phyloP scores from a whole-genome alignment of 2,113 vertebrate species.

The Myxocyprinus asiaticus region DNA sequence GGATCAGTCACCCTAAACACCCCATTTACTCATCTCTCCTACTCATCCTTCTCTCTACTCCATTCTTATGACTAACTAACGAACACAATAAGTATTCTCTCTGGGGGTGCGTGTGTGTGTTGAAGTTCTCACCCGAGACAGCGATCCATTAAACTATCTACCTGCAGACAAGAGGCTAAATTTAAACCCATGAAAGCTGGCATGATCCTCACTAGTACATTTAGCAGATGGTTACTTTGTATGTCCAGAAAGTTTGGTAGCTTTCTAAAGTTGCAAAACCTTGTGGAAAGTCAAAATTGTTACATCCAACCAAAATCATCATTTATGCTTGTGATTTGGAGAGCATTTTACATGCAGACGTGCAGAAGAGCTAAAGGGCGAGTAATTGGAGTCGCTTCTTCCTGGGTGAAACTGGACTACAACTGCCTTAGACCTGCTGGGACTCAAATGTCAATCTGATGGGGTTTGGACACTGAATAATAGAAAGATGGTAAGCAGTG shows the following conservation, averaged over 20 bases:
- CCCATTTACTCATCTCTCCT: background rate
- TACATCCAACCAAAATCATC: background rate
- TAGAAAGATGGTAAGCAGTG: background rate
- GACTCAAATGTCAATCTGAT: slow-evolving; percentile 6
- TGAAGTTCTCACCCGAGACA: background rate
- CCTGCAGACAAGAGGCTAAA: slow-evolving; percentile 21
- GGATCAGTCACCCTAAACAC: background rate
- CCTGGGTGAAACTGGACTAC: slow-evolving; percentile 14
- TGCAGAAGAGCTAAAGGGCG: background rate
- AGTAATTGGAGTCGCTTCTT: background rate
- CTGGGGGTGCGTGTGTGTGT: slow-evolving; percentile 6
- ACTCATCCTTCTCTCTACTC: background rate
- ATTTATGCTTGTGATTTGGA: too few species aligned
- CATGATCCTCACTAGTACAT: background rate
- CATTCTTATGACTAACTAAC: background rate
- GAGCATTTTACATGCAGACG: too few species aligned
- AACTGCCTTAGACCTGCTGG: background rate
- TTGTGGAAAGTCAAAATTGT: too few species aligned
- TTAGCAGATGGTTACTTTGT: background rate
- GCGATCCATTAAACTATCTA: background rate
- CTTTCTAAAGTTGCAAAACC: too few species aligned
- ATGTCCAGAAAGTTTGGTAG: background rate
- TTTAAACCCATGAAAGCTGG: background rate
- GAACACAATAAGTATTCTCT: background rate
- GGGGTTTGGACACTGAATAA: slow-evolving; percentile 5